Evolutionary conservation across 1,140 invertebrate species (phyloP).

Genomic region (Orchestia grillus): DNA sequence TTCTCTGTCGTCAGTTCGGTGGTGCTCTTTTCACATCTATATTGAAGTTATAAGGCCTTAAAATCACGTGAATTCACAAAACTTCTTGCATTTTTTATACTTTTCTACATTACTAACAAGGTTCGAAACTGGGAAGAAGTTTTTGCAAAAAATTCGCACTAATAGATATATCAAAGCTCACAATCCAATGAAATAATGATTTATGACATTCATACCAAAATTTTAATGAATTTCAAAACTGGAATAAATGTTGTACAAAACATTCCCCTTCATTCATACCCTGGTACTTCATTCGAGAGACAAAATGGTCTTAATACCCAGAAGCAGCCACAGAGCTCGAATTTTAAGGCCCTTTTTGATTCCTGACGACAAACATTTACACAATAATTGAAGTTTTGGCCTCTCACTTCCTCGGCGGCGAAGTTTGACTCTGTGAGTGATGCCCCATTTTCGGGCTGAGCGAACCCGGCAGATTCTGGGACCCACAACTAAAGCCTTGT

Average conservation of each 20-base stretch:
- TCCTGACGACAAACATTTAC: neutral
- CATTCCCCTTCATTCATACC: no score
- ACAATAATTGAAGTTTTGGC: neutral
- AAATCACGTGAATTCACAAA: neutral
- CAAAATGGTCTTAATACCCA: no score
- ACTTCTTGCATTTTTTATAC: neutral
- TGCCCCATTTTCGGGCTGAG: neutral
- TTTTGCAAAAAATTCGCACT: neutral
- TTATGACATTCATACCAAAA: neutral
- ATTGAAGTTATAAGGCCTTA: neutral
- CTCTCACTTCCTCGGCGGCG: neutral
- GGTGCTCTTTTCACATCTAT: neutral
- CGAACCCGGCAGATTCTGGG: neutral
- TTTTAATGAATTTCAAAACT: no score
- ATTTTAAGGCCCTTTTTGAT: no score
- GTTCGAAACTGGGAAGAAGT: neutral
- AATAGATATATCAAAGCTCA: neutral
- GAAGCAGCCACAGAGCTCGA: no score
- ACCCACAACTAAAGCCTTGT: neutral
- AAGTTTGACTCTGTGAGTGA: constrained; percentile 15
- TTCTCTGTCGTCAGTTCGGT: neutral
- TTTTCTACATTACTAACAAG: neutral
- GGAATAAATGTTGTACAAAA: no score
- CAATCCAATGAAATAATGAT: neutral
- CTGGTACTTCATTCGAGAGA: no score